Conservation (phyloP, 2,113 vertebrate species). For the Protobothrops mucrosquamatus region DNA sequence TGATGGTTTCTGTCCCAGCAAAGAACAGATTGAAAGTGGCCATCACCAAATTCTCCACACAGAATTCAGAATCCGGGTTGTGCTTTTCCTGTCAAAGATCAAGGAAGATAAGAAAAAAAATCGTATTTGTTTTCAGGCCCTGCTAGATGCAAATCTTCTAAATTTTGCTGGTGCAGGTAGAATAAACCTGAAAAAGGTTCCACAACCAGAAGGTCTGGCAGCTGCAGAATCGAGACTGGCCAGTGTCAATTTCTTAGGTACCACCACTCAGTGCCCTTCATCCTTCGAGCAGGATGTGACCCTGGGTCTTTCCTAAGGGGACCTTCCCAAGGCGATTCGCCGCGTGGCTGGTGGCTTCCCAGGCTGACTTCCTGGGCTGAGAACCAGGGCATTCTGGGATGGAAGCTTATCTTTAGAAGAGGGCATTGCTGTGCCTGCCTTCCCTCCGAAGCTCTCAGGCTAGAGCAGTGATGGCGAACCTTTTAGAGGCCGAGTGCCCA, state of each 20-base stretch:
- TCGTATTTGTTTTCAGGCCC: background rate
- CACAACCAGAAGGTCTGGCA: background rate
- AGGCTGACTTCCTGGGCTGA: background rate
- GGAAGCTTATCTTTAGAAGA: background rate
- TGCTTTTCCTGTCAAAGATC: conserved; percentile 26
- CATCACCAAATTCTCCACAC: conserved; percentile 34
- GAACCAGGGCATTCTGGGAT: background rate
- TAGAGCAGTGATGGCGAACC: background rate
- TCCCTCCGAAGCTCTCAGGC: background rate
- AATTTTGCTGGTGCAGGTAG: background rate
- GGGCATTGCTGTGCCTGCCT: background rate
- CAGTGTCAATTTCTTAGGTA: background rate
- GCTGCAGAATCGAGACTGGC: background rate
- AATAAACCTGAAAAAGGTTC: background rate
- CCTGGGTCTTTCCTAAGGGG: background rate
- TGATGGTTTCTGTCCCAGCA: conserved; percentile 34
- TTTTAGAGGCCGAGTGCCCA: too few relatives aligned
- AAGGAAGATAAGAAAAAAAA: background rate
- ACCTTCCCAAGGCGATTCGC: background rate
- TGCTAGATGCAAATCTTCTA: background rate
- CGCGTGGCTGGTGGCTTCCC: background rate
- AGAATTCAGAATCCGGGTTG: conserved; percentile 10
- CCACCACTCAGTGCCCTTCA: background rate
- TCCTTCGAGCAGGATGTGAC: background rate
- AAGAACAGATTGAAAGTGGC: conserved; percentile 43